Evolutionary conservation across 2,888 invertebrate species (phyloP).

Genomic region (Lithophane socia): DNA sequence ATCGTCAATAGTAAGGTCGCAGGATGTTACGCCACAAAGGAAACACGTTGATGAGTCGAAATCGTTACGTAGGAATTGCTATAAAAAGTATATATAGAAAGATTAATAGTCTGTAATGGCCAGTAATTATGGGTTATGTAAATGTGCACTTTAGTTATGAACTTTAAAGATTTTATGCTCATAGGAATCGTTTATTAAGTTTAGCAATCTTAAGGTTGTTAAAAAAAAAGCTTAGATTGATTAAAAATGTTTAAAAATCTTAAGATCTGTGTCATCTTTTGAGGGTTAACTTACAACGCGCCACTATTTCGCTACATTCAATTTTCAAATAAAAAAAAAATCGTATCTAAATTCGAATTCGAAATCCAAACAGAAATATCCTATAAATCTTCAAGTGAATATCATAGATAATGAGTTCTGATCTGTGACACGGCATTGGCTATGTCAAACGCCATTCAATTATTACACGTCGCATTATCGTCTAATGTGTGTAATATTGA

Average conservation of each 20-base stretch:
- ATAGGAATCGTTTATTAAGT: slow-evolving; percentile 5
- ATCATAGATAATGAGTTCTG: slow-evolving; percentile 74
- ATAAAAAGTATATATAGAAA: slow-evolving; percentile 52
- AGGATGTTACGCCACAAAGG: slow-evolving; percentile 76
- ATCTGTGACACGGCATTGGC: slow-evolving; percentile 77
- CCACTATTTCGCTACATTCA: neutral
- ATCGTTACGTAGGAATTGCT: slow-evolving; percentile 50
- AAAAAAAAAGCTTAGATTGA: accelerated
- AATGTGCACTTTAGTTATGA: slow-evolving; percentile 16
- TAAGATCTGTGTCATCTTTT: neutral
- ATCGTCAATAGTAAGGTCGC: slow-evolving; percentile 76
- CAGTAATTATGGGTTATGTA: slow-evolving; percentile 39
- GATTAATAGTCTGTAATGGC: slow-evolving; percentile 52
- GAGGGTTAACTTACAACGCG: neutral
- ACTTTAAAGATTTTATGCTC: slow-evolving; percentile 21
- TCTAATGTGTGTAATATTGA: slow-evolving; percentile 73
- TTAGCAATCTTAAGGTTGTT: neutral
- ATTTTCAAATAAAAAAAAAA: neutral
- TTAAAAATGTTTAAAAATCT: neutral
- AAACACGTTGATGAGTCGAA: slow-evolving; percentile 60
- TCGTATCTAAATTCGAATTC: slow-evolving; percentile 4
- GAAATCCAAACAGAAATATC: slow-evolving; percentile 30
- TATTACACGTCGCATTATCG: slow-evolving; percentile 70
- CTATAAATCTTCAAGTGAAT: slow-evolving; percentile 38
- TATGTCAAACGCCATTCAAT: slow-evolving; percentile 79